Evolutionary conservation across 2,797 vertebrate species (phyloP).

Genomic region (Lemur catta): DNA sequence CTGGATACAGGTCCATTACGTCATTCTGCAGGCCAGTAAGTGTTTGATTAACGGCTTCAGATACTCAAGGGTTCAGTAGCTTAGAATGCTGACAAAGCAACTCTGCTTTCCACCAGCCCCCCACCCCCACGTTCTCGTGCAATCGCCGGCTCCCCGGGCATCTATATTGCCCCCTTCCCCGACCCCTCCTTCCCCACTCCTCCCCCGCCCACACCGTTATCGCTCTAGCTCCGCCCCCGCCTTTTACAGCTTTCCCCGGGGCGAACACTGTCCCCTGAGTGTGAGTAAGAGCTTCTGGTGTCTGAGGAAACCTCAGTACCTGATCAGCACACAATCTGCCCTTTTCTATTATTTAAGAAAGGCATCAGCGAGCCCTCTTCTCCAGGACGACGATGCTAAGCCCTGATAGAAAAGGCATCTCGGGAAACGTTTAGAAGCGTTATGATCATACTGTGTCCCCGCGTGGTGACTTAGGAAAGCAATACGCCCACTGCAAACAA

Average conservation of each 20-base stretch:
- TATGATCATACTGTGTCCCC: slow-evolving; percentile 49
- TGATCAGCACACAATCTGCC: slow-evolving; percentile 77
- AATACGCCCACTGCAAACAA: not conserved
- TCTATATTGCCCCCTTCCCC: not conserved
- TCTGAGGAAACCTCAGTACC: slow-evolving; percentile 73
- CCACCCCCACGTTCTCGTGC: not conserved
- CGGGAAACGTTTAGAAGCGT: slow-evolving; percentile 56
- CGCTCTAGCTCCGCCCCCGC: slow-evolving; percentile 54
- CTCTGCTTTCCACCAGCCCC: slow-evolving; percentile 76
- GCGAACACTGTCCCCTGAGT: slow-evolving; percentile 80
- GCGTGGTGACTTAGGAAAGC: slow-evolving; percentile 11
- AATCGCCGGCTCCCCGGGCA: slow-evolving; percentile 18
- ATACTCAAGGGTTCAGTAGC: slow-evolving; percentile 85
- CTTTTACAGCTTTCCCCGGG: slow-evolving; percentile 82
- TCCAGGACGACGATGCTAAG: slow-evolving; percentile 50
- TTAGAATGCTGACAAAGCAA: slow-evolving; percentile 88
- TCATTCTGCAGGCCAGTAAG: slow-evolving; percentile 95
- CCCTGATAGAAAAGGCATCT: slow-evolving; percentile 8
- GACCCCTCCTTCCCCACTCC: not conserved
- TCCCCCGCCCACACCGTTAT: slow-evolving; percentile 40
- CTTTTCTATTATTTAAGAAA: slow-evolving; percentile 80
- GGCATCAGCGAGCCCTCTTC: slow-evolving; percentile 65
- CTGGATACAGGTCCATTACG: slow-evolving; percentile 89
- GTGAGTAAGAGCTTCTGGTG: slow-evolving; percentile 79
- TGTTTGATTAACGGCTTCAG: slow-evolving; percentile 90